A percentile compares a stretch with the other conserved stretches of the same genome.
phyloP scores from a whole-genome alignment of 1,140 invertebrate species.

The Aphaenogaster floridana region DNA sequence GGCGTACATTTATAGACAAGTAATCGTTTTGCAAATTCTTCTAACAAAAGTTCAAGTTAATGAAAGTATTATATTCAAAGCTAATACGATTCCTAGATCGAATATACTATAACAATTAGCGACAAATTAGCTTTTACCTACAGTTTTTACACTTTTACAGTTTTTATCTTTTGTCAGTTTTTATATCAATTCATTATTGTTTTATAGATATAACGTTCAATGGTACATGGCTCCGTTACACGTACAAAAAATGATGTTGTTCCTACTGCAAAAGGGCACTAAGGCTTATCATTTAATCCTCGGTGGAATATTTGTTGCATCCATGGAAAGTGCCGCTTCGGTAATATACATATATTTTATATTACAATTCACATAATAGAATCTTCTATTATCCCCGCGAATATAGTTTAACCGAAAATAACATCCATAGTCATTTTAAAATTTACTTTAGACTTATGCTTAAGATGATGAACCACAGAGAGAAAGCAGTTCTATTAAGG shows the following conservation, averaged over 20 bases:
- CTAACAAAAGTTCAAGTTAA: background rate
- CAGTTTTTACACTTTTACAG: too few relatives aligned
- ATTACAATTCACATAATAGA: background rate
- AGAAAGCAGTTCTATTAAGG: background rate
- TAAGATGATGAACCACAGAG: background rate
- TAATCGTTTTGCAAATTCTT: background rate
- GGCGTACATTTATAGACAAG: background rate
- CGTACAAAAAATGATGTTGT: slow-evolving; percentile 20
- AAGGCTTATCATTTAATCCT: background rate
- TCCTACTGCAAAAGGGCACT: background rate
- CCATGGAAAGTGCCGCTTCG: background rate
- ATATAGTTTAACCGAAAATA: too few relatives aligned
- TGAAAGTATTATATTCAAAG: background rate
- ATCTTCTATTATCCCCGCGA: background rate
- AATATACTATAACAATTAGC: background rate
- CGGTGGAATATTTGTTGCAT: background rate
- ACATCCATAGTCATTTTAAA: background rate
- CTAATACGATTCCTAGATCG: background rate
- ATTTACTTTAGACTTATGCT: background rate
- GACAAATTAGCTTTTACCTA: background rate
- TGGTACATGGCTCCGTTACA: slow-evolving; percentile 12
- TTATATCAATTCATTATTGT: background rate
- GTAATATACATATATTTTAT: background rate
- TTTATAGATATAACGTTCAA: background rate
- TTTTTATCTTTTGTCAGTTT: background rate